Percentiles rank a stretch among this genome's conserved stretches.
phyloP scores from a whole-genome alignment of 2,888 invertebrate genomes.

The Electrophaes corylata region DNA sequence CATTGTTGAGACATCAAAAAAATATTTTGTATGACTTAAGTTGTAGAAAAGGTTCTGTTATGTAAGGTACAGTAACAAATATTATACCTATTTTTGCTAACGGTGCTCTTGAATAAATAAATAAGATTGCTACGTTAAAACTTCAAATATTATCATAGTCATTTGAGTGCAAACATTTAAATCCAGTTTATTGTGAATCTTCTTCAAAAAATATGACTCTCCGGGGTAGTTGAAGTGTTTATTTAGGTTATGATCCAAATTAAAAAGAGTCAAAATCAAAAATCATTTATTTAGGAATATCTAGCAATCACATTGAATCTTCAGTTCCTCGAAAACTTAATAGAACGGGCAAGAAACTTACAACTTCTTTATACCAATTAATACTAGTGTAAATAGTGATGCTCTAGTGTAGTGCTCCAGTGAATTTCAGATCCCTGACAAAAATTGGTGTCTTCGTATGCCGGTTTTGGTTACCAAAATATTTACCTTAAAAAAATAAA shows the following conservation, averaged over 20 bases:
- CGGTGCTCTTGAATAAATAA: slow-evolving; percentile 46
- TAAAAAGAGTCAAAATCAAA: too few species aligned
- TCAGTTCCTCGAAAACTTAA: too few species aligned
- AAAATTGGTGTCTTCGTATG: too few species aligned
- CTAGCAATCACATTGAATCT: too few species aligned
- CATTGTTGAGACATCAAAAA: slow-evolving; percentile 69
- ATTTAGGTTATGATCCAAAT: background rate
- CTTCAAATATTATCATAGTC: slow-evolving; percentile 3
- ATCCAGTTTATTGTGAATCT: background rate
- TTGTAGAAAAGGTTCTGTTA: slow-evolving; percentile 64
- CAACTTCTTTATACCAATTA: too few species aligned
- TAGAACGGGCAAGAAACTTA: too few species aligned
- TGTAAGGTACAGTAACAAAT: slow-evolving; percentile 69
- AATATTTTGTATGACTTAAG: slow-evolving; percentile 52
- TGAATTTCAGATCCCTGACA: too few species aligned
- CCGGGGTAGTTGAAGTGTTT: background rate
- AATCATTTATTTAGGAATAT: too few species aligned
- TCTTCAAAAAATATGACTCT: background rate
- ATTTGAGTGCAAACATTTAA: slow-evolving; percentile 10
- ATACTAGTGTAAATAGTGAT: too few species aligned
- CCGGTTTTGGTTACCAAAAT: too few species aligned
- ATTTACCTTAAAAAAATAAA: too few species aligned
- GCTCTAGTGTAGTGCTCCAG: too few species aligned
- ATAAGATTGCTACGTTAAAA: slow-evolving; percentile 33
- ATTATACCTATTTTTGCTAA: slow-evolving; percentile 62